Base-by-base conservation (phyloP, 2,113 vertebrate species). In the Phalacrocorax pelagicus region DNA sequence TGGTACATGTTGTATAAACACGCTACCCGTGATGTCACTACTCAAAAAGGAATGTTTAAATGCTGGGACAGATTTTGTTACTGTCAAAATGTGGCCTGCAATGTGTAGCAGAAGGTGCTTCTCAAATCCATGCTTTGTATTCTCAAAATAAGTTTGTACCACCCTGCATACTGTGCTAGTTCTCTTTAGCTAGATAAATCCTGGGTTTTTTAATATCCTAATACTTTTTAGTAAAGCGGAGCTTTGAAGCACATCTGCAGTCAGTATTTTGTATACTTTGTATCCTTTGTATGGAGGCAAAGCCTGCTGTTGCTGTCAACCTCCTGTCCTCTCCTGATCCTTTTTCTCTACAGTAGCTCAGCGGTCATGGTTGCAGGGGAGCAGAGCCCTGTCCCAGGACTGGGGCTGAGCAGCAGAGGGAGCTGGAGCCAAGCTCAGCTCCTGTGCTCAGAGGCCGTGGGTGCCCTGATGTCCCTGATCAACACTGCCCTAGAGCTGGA, bases 341-440 rank as follows among this genome's bases (percentile, higher is more conserved):
- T 29, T 52, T 26, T 12, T 46, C 40, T 62, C 44, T 4, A 16
- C 51, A 23, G 29, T 7, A 71, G 16, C 44, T 4, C 32, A 3
- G 22, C 3, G 23, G 19, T 32, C 9, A 3, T 0, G 7, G 30
- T 26, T 32, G 49, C 47, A 24, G 89, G 57, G 34, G 36, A 57
- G 49, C 49, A 9, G 74, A 32, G 67, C 66, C 17, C 5, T 11
- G 40, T 40, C 78, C 88, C 36, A 1, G 58, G 46, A 15, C 83
- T 72, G 80, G 73, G 32, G 66, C 62, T 2, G 38, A 62, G 95
- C 97, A 81, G 94, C 94, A 98, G 97, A 96, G 96, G 97, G 97
- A 95, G 97, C 96, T 84, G 92, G 22, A 83, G 92, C 82, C 7
- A 52, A 97, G 85, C 75, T 88, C 62, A 23, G 92, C 62, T 65